A percentile compares a stretch with the other conserved stretches of the same genome.
These are phyloP conservation scores for Archivesica marissinica DNA, from an alignment of 1,140 invertebrate species.

Conservation along the genomic window DNA sequence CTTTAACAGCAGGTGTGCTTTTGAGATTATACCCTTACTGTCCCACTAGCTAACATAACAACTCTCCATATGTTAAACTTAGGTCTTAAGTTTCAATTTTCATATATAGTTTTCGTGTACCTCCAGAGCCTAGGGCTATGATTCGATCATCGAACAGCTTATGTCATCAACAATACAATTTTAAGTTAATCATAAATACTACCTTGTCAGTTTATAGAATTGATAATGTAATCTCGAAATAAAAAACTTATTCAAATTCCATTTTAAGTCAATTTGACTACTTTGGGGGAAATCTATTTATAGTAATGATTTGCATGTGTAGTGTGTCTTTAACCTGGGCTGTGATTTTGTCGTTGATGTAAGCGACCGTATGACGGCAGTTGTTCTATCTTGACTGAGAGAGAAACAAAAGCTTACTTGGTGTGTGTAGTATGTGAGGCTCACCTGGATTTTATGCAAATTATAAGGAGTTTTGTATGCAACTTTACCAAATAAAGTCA, in stretches of 20 bases:
- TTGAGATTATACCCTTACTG: neutral
- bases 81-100: constrained; percentile 4
- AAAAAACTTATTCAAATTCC: too few species aligned
- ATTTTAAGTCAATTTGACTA: too few species aligned
- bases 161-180: constrained; percentile 20
- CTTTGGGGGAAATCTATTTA: too few species aligned
- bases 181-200: neutral
- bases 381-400: neutral
- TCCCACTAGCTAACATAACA: neutral
- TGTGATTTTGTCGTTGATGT: neutral
- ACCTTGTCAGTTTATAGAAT: constrained; percentile 2
- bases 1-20: constrained; percentile 11
- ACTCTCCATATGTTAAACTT: constrained; percentile 13
- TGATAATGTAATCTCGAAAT: neutral
- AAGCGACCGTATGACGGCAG: neutral
- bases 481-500: constrained; percentile 1
- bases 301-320: too few species aligned
- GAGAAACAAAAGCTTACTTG: neutral
- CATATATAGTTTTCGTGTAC: constrained; percentile 6
- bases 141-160: constrained; percentile 1
- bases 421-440: neutral
- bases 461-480: neutral
- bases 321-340: too few species aligned
- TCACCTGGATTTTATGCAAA: neutral
- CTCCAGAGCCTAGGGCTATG: neutral